A percentile compares a stretch with the other conserved stretches of the same genome.
Evolutionary conservation across 2,113 vertebrate genomes (phyloP).

Genomic region (Nycticorax nycticorax): DNA sequence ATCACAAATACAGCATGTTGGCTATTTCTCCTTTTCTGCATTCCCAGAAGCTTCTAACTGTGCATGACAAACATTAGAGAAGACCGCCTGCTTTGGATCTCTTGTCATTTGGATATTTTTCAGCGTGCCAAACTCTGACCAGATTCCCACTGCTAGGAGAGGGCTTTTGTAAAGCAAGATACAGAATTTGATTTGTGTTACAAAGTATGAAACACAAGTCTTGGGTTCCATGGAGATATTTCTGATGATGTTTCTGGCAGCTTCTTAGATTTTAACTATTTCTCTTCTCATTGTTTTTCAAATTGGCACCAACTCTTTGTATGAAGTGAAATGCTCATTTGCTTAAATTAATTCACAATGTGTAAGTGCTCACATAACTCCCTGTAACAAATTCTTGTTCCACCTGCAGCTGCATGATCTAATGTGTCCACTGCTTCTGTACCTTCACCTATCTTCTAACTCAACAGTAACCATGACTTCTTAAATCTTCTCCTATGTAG

Average conservation of each 20-base stretch:
- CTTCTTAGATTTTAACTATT: neutral
- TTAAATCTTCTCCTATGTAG: neutral
- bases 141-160: neutral
- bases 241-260: neutral
- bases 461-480: neutral
- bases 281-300: neutral
- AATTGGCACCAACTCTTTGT: neutral
- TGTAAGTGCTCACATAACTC: neutral
- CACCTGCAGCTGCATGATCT: neutral
- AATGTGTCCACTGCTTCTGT: neutral
- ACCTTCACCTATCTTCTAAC: neutral
- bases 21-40: neutral
- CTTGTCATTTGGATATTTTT: neutral
- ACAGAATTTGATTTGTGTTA: neutral
- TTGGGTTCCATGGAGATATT: neutral
- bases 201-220: fast-evolving
- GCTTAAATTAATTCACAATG: slow-evolving; percentile 2
- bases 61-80: neutral
- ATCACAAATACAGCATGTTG: neutral
- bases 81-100: neutral
- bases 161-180: neutral
- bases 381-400: neutral
- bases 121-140: neutral
- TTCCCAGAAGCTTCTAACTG: neutral
- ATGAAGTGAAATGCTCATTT: neutral